These are phyloP conservation scores for Condylostylus longicornis DNA, from an alignment of 1,140 invertebrate species.

Conservation along the genomic window DNA sequence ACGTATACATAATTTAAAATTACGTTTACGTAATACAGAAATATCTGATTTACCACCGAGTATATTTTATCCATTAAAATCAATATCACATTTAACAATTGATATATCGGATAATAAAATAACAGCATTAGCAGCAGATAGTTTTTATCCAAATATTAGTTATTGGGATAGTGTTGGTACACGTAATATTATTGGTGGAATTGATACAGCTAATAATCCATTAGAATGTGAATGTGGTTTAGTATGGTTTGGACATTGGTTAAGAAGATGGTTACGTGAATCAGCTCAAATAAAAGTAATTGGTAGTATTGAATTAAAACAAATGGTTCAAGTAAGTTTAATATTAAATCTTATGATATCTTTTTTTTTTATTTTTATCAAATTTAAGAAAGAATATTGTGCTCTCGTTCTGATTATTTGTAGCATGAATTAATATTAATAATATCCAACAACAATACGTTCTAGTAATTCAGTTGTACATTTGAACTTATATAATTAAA, in stretches of 20 bases:
- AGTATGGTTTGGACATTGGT: constrained; percentile 77
- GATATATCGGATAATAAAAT: constrained; percentile 71
- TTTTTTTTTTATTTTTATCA: too few relatives aligned
- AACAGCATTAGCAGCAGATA: constrained; percentile 58
- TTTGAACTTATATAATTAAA: too few relatives aligned
- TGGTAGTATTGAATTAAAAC: constrained; percentile 29
- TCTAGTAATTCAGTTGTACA: too few relatives aligned
- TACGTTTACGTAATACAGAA: constrained; percentile 59
- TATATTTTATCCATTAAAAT: constrained; percentile 58
- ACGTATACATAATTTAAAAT: constrained; percentile 48
- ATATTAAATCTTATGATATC: too few relatives aligned
- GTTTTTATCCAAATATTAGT: constrained; percentile 67
- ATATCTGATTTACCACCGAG: constrained; percentile 59
- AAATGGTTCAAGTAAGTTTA: constrained; percentile 27
- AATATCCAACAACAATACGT: too few relatives aligned
- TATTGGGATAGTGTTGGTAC: constrained; percentile 73
- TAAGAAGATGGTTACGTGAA: constrained; percentile 67
- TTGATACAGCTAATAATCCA: constrained; percentile 68
- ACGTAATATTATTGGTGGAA: constrained; percentile 48
- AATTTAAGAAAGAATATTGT: neutral
- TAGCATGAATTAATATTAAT: neutral
- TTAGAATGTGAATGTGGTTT: constrained; percentile 74
- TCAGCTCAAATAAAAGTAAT: constrained; percentile 38
- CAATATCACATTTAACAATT: constrained; percentile 62
- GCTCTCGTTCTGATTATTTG: neutral